A percentile compares a stretch with the other conserved stretches of the same genome.
phyloP scores from a whole-genome alignment of 35 echinoderm and acorn worm species.

The Heliocidaris tuberculata region DNA sequence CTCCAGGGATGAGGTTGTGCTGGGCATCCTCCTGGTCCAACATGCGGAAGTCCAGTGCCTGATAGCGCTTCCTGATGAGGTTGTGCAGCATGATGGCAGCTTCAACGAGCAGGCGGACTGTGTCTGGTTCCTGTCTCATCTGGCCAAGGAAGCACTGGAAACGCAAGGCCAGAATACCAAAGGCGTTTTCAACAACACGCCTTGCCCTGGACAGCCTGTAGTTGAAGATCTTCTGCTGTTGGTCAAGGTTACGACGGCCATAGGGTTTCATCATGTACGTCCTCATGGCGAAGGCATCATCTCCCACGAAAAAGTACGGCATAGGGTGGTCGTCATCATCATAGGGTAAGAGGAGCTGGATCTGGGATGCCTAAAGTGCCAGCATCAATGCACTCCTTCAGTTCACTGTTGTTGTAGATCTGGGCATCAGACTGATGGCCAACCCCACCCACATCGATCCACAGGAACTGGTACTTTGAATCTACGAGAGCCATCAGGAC shows the following conservation, averaged over 20 bases:
- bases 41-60: too few species aligned
- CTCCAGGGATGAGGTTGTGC: too few species aligned
- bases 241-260: neutral
- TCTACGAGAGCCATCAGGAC: constrained; percentile 74
- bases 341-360: constrained; percentile 23
- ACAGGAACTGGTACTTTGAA: constrained; percentile 42
- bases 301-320: constrained; percentile 36
- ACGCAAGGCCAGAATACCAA: constrained; percentile 50
- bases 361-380: constrained; percentile 30
- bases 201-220: constrained; percentile 54
- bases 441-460: constrained; percentile 62
- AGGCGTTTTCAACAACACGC: constrained; percentile 60
- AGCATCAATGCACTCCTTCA: neutral
- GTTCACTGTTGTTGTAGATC: constrained; percentile 27
- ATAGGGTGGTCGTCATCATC: constrained; percentile 24
- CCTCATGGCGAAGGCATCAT: constrained; percentile 56
- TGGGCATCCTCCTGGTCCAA: too few species aligned
- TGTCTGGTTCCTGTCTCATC: constrained; percentile 3
- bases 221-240: constrained; percentile 12
- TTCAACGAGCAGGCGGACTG: constrained; percentile 8
- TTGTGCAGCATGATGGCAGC: constrained; percentile 8
- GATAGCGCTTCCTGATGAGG: too few species aligned
- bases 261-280: constrained; percentile 60
- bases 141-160: constrained; percentile 9
- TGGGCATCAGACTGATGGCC: constrained; percentile 44